Evolutionary conservation across 2,113 vertebrate genomes (phyloP).

Genomic region (Sebastes schlegelii): DNA sequence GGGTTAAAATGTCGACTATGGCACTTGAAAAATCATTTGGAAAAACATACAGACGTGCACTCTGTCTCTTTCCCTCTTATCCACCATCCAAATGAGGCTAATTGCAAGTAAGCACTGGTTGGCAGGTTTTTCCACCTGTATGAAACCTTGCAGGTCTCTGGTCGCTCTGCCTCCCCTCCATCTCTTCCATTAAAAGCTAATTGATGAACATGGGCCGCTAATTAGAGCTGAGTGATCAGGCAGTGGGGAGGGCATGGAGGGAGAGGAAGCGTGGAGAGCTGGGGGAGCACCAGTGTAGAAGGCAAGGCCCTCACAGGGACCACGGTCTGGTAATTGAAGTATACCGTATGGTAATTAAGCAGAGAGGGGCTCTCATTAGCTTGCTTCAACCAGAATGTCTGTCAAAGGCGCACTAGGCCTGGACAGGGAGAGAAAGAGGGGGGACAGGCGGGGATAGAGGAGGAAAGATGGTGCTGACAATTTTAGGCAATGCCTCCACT

Average conservation of each 20-base stretch:
- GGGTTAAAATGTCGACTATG: neutral
- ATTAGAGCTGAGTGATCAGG: slow-evolving; percentile 79
- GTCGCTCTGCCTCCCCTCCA: slow-evolving; percentile 61
- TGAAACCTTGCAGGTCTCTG: slow-evolving; percentile 66
- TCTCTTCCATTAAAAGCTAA: slow-evolving; percentile 80
- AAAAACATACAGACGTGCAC: slow-evolving; percentile 39
- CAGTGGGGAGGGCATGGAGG: slow-evolving; percentile 57
- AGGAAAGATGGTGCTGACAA: slow-evolving; percentile 43
- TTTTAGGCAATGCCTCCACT: slow-evolving; percentile 64
- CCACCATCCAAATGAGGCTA: slow-evolving; percentile 67
- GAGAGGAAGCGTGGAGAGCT: slow-evolving; percentile 52
- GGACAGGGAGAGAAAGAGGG: slow-evolving; percentile 25
- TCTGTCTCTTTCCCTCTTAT: slow-evolving; percentile 21
- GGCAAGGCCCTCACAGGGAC: slow-evolving; percentile 74
- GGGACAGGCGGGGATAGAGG: neutral
- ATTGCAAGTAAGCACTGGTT: slow-evolving; percentile 71
- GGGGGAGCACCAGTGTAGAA: slow-evolving; percentile 63
- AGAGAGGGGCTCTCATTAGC: slow-evolving; percentile 76
- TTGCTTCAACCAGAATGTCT: slow-evolving; percentile 68
- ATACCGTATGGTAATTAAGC: slow-evolving; percentile 79
- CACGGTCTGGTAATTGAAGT: slow-evolving; percentile 80
- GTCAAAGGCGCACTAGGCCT: slow-evolving; percentile 47
- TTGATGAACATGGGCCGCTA: slow-evolving; percentile 82
- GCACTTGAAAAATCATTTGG: slow-evolving; percentile 31
- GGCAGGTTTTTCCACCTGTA: slow-evolving; percentile 73